Percentiles rank a stretch among this genome's conserved stretches.
These are phyloP conservation scores for Neotoma lepida DNA, from an alignment of 2,113 vertebrate species.

Conservation along the genomic window DNA sequence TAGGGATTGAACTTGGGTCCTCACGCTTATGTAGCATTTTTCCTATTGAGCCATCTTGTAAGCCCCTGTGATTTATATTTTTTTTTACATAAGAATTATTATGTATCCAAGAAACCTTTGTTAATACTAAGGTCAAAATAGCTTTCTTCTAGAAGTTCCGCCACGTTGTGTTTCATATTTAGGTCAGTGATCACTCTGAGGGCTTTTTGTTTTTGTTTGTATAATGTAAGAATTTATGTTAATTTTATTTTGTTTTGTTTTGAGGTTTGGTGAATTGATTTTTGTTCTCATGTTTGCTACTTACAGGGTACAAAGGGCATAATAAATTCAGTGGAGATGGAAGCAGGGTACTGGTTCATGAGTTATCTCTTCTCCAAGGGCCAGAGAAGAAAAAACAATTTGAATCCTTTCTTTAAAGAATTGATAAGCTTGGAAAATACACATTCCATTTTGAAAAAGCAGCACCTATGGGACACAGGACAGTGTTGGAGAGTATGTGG, in stretches of 20 bases:
- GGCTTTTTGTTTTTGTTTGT: neutral
- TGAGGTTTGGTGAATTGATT: neutral
- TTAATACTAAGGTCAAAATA: neutral
- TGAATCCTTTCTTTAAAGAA: neutral
- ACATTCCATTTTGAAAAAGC: neutral
- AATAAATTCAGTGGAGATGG: neutral
- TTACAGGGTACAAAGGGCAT: neutral
- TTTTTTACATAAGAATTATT: neutral
- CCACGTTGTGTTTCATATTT: neutral
- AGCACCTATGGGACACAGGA: neutral
- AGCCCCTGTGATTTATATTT: neutral
- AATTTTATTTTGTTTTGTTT: neutral
- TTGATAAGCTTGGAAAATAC: neutral
- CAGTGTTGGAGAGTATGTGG: neutral
- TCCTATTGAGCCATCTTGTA: neutral
- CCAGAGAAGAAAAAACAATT: neutral
- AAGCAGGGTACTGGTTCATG: neutral
- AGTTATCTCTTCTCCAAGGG: neutral
- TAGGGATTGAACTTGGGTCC: neutral
- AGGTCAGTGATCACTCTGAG: neutral
- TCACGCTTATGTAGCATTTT: neutral
- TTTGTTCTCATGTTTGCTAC: neutral
- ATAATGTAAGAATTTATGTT: neutral
- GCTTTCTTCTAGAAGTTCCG: neutral
- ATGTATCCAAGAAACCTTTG: neutral